These are phyloP conservation scores for Lagopus leucura DNA, from an alignment of 2,113 vertebrate genomes.

Conservation along the genomic window DNA sequence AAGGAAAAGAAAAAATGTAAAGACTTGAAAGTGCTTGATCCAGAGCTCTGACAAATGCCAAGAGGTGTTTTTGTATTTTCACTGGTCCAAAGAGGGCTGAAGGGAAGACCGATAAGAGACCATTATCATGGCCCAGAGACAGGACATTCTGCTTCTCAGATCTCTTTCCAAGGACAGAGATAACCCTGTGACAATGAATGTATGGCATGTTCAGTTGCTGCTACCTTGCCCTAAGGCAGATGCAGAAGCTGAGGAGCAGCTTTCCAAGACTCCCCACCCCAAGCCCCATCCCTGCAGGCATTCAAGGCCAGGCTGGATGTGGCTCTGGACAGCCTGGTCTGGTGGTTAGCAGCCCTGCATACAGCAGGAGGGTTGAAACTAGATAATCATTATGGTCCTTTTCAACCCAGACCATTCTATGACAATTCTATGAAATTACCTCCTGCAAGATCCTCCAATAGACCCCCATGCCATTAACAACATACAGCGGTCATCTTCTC, in stretches of 20 bases:
- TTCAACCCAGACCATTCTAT: too few relatives aligned
- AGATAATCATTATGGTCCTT: too few relatives aligned
- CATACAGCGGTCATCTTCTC: background rate
- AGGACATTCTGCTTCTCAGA: background rate
- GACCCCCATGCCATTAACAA: background rate
- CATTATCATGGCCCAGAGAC: background rate
- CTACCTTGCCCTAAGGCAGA: background rate
- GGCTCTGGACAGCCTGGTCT: too few relatives aligned
- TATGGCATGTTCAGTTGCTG: background rate
- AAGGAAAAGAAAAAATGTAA: background rate
- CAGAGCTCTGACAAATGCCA: background rate
- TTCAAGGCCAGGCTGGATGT: too few relatives aligned
- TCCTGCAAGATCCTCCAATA: background rate
- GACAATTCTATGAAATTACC: background rate
- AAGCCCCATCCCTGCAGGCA: too few relatives aligned
- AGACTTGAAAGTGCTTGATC: background rate
- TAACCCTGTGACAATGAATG: background rate
- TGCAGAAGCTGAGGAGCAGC: too few relatives aligned
- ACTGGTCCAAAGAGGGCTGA: background rate
- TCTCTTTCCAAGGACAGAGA: background rate
- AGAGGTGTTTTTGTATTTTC: background rate
- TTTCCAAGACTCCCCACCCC: background rate
- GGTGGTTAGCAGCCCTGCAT: too few relatives aligned
- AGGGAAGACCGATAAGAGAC: background rate
- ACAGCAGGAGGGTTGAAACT: too few relatives aligned